These are phyloP conservation scores for Neria commutata DNA, from an alignment of 2,888 invertebrate species.

Conservation along the genomic window DNA sequence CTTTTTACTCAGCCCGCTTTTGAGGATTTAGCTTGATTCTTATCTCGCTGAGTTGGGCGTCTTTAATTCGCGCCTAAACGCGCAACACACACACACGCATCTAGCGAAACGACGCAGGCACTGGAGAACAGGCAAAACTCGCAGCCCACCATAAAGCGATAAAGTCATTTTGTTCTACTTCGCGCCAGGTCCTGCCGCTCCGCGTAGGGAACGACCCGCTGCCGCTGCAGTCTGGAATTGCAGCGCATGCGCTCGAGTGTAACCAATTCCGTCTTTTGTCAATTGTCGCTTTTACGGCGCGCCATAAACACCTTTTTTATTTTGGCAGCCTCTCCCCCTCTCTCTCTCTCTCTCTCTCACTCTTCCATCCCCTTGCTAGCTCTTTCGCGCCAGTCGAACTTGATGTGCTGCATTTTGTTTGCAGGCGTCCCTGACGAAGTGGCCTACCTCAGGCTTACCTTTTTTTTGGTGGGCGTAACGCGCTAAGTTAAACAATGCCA, in stretches of 20 bases:
- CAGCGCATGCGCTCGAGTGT: background rate
- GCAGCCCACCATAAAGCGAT: conserved; percentile 53
- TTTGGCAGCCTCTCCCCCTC: background rate
- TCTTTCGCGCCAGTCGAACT: background rate
- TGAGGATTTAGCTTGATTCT: too few relatives aligned
- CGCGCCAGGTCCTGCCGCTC: too few relatives aligned
- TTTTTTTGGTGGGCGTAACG: background rate
- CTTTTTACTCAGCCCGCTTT: too few relatives aligned
- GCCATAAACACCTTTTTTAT: conserved; percentile 9
- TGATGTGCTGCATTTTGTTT: too few relatives aligned
- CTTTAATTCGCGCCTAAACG: background rate
- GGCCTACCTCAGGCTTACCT: too few relatives aligned
- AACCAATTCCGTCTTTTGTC: background rate
- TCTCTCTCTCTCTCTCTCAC: background rate
- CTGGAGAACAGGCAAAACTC: conserved; percentile 30
- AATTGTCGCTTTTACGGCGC: conserved; percentile 26
- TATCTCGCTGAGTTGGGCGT: too few relatives aligned
- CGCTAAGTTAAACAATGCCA: conserved; percentile 2
- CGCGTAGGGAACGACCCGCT: too few relatives aligned
- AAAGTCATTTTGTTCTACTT: conserved; percentile 51
- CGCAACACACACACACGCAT: background rate
- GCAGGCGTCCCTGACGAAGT: too few relatives aligned
- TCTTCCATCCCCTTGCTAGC: background rate
- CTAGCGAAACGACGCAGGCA: background rate
- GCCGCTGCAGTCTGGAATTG: background rate